These are phyloP conservation scores for Panzeria rudis DNA, from an alignment of 2,888 invertebrate species.

Conservation along the genomic window DNA sequence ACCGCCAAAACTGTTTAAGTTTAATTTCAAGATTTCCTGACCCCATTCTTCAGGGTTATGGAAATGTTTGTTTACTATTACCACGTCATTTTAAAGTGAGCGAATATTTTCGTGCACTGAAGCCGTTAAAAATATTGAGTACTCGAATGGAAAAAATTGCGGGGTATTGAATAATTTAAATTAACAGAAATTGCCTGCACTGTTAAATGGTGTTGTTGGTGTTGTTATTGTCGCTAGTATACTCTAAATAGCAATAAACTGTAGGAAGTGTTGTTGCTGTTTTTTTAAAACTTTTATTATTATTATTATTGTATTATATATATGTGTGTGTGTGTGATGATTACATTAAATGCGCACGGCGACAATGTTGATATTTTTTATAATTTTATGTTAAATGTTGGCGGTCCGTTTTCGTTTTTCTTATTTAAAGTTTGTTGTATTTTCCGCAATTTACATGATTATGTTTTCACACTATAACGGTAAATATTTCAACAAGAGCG, in stretches of 20 bases:
- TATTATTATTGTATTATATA: constrained; percentile 3
- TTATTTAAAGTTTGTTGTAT: constrained; percentile 4
- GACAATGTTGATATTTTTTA: constrained; percentile 5
- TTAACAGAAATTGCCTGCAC: neutral
- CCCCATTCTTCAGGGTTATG: no score
- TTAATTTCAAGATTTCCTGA: no score
- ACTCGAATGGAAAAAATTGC: neutral
- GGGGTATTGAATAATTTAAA: neutral
- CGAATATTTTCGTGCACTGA: no score
- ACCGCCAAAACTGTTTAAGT: no score
- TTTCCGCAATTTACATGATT: constrained; percentile 21
- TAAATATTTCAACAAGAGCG: neutral
- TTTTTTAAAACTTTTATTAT: constrained; percentile 33
- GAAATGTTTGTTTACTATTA: no score
- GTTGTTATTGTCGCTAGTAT: constrained; percentile 43
- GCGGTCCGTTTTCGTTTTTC: constrained; percentile 19
- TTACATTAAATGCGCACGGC: constrained; percentile 58
- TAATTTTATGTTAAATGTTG: constrained; percentile 27
- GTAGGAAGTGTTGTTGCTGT: constrained; percentile 44
- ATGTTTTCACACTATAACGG: constrained; percentile 32
- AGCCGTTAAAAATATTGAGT: no score
- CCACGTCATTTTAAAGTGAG: no score
- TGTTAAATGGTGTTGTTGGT: neutral
- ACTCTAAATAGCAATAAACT: constrained; percentile 30
- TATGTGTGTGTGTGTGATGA: constrained; percentile 16